Base-by-base conservation (phyloP, 1,140 invertebrate species). In the Euborellia annulipes region DNA sequence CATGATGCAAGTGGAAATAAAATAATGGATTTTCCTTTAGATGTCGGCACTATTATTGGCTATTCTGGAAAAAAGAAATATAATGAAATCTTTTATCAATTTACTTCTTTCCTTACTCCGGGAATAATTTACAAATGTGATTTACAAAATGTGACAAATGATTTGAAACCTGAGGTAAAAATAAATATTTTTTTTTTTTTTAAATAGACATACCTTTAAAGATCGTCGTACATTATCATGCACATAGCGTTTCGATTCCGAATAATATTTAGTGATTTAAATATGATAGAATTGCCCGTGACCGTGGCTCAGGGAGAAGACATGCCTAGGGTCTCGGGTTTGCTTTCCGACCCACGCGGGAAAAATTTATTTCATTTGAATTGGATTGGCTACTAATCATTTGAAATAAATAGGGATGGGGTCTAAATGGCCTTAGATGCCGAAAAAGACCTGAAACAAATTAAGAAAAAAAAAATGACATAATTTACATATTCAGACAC, bases 51-150 rank as follows among this genome's bases (percentile, higher is more conserved):
- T 2, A 72, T 98, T 23, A 74, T 74, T 20, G 81, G 80, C 1
- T 83, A 87, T 55, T 85, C 83, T 4, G 91, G 88, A 4, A 78
- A 88, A 55, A 84, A 81, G 56, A 76, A 85, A 51, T 78, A 90
- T 54, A 75, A 72, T 0, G 88, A 97, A 69, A 79, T 95, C 49
- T 98, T 97, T 65, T 96, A 87, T 62, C 75, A 83, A 52, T 94
- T 97, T 60, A 81, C 82, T 36, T 97, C 92, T 0, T 97, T 97
- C 64, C 71, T 97, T 16, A 86, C 80, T 36, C 94, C 95, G 14
- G 82, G 82, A 16, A 76, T 82, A 46, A 93, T 96, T 58, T 96
- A 92, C 62, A 77, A 75, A 38, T 82, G 83, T 51, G 85, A 94
- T 67, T 74, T 97, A 48, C 71, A 68, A 13, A 70, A 27, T 27